Evolutionary conservation across 2,113 vertebrate species (phyloP).

Genomic region (Casuarius casuarius): DNA sequence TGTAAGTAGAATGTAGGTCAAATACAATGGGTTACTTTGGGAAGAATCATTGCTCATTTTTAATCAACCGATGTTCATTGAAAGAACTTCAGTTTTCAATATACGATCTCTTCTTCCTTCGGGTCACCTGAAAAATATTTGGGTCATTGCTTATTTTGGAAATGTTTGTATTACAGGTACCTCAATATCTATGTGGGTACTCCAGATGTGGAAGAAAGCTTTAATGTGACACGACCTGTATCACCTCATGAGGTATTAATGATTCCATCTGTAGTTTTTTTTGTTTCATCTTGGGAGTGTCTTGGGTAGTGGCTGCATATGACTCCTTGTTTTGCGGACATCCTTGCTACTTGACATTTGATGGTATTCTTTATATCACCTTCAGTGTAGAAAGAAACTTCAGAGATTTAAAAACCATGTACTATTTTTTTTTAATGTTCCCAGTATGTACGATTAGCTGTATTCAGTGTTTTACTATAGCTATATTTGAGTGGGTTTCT

Average conservation of each 20-base stretch:
- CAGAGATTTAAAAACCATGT: neutral
- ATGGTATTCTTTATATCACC: neutral
- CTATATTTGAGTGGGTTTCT: neutral
- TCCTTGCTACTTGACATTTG: rapidly evolving
- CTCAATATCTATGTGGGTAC: constrained; percentile 97
- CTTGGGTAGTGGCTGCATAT: neutral
- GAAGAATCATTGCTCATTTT: neutral
- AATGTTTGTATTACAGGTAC: constrained; percentile 82
- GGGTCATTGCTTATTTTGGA: neutral
- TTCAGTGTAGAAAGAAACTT: neutral
- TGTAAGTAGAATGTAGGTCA: neutral
- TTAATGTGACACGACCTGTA: constrained; percentile 95
- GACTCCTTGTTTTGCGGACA: neutral
- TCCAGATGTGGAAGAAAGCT: constrained; percentile 98
- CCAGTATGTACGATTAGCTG: neutral
- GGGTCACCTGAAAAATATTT: neutral
- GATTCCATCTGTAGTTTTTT: neutral
- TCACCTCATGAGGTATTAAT: constrained; percentile 93
- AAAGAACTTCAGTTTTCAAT: neutral
- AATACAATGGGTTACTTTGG: neutral
- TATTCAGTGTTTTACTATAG: neutral
- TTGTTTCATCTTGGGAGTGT: neutral
- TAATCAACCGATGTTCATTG: neutral
- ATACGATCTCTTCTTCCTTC: neutral
- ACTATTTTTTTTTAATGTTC: too few species aligned